Percentiles rank a stretch among this genome's conserved stretches.
phyloP scores from a whole-genome alignment of 2,113 vertebrate genomes.

The Paracyprichromis sp. region DNA sequence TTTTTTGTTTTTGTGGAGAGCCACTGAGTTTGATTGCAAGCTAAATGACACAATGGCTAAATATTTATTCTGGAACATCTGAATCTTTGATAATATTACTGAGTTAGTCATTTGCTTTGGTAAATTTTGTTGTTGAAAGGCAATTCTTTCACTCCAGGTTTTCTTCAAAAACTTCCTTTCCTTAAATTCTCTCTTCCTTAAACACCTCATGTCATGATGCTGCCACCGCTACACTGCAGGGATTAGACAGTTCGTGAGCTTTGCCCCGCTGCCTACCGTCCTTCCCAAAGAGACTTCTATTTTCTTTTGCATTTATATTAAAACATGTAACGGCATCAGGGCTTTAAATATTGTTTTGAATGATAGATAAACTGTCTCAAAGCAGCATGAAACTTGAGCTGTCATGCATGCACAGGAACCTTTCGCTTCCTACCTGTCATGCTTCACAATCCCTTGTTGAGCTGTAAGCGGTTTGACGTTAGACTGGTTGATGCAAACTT shows the following conservation, averaged over 20 bases:
- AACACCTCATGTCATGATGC: rapidly evolving
- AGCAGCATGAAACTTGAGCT: not conserved
- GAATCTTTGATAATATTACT: not conserved
- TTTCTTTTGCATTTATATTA: not conserved
- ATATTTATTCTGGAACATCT: not conserved
- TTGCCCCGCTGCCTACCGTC: rapidly evolving
- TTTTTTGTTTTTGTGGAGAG: not conserved
- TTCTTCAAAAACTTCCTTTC: not conserved
- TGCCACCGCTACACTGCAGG: not conserved
- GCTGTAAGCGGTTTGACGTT: not conserved
- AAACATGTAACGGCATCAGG: not conserved
- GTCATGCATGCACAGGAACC: not conserved
- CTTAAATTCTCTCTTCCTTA: rapidly evolving
- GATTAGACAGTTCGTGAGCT: rapidly evolving
- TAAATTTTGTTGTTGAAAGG: not conserved
- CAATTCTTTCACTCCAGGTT: not conserved
- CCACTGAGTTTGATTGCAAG: not conserved
- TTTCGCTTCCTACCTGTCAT: not conserved
- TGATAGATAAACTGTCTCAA: not conserved
- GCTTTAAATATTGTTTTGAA: not conserved
- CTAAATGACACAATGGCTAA: not conserved
- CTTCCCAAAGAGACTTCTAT: not conserved
- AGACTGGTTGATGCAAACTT: not conserved
- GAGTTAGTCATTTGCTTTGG: not conserved
- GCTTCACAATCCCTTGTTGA: not conserved